Evolutionary conservation across 2,888 invertebrate species (phyloP), one percentile per base, ranked within the genome.

Genomic region (Creontiades dilutus): DNA sequence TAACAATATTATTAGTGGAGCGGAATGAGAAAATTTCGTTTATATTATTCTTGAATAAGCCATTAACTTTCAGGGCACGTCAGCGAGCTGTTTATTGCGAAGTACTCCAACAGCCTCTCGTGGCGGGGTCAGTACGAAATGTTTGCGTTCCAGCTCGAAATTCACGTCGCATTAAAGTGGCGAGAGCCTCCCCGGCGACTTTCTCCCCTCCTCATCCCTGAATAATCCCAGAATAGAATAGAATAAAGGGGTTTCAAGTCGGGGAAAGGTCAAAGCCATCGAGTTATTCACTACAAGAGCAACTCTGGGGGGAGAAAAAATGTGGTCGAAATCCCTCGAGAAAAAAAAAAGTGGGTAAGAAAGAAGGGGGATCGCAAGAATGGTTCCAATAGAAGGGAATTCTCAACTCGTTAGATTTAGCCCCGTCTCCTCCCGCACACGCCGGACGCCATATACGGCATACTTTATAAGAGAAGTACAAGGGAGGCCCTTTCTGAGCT

Each of bases 391-490:
- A 78, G 88, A 37, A 52, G 55, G 27, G 57, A 88, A 88, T 78
- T 88, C 88, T 88, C 55, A 48, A 78, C 52, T 78, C 78, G 88
- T 88, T 88, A 78, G 88, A 88, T 88, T 88, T 88, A 57, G 55
- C 84, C 84, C 57, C 55, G n/a, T 55, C n/a, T 13, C 55, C 2
- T 13, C 48, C 48, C 46, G n/a, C 81, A 68, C 27, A 14, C 86
- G 47, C 85, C 46, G 37, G 86, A 86, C 78, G 76, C 14, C 88
- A 88, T 88, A 88, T 88, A 88, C 88, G 88, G 88, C 88, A 88
- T 88, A 52, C 88, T 88, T 88, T 88, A 88, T 88, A 88, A 88
- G 61, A 80, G 55, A 57, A 88, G 78, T 52, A 78, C 88, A 78
- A 76, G 80, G 87, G n/a, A 37, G 37, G 37, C 48, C 78, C 57